Evolutionary conservation across 64 coral and sea anemone species (phyloP).

Genomic region (Orbicella faveolata): DNA sequence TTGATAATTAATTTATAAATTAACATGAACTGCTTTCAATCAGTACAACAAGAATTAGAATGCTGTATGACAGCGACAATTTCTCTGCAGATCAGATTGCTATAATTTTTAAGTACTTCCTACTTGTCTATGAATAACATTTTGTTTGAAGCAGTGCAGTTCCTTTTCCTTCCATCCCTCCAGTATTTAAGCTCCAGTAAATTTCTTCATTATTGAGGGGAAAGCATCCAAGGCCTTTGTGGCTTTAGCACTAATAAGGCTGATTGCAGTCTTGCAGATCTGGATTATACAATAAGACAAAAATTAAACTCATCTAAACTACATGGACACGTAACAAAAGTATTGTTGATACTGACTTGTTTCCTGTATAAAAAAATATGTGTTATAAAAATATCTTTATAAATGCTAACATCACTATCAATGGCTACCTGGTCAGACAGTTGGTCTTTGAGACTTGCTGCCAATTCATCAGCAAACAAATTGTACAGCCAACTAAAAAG

Average conservation of each 20-base stretch:
- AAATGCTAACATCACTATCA: not conserved
- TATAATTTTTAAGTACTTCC: no score
- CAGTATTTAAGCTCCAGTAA: not conserved
- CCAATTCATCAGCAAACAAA: slow-evolving; percentile 49
- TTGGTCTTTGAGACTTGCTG: slow-evolving; percentile 38
- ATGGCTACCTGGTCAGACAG: slow-evolving; percentile 29
- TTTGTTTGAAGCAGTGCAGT: not conserved
- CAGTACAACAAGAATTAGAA: no score
- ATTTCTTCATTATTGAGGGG: slow-evolving; percentile 37
- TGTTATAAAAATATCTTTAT: no score
- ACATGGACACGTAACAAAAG: not conserved
- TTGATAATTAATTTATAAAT: no score
- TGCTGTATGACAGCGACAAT: no score
- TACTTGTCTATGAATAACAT: no score
- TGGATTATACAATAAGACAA: not conserved
- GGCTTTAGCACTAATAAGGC: slow-evolving; percentile 51
- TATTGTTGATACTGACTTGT: not conserved
- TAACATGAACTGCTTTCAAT: no score
- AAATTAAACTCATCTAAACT: not conserved
- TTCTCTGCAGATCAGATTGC: no score
- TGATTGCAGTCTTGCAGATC: slow-evolving; percentile 48
- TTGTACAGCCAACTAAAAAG: slow-evolving; percentile 62
- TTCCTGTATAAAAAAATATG: no score
- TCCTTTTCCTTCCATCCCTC: not conserved
- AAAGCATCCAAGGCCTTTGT: slow-evolving; percentile 39